Conservation (phyloP, 2,797 vertebrate genomes). For the Etheostoma nigrum region DNA sequence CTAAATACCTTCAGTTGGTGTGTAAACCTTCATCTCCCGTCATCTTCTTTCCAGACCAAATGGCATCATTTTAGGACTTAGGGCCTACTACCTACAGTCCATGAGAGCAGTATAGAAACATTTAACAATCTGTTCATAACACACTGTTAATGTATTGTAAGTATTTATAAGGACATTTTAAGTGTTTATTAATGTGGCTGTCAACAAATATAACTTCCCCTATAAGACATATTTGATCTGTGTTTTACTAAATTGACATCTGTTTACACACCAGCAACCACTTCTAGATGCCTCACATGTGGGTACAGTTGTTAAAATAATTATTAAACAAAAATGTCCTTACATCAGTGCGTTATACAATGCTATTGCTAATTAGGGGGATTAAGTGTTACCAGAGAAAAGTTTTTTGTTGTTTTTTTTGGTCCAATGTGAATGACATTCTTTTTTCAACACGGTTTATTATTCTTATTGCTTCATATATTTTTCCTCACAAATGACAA, state of each 20-base stretch:
- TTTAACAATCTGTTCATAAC: background rate
- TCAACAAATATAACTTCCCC: background rate
- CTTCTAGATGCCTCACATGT: background rate
- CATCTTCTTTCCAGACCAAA: constrained; percentile 3
- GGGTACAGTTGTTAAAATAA: background rate
- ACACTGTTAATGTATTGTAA: background rate
- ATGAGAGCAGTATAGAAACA: background rate
- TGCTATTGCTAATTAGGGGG: background rate
- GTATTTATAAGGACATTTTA: background rate
- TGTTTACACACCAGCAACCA: background rate
- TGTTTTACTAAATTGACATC: background rate
- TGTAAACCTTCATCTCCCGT: constrained; percentile 18
- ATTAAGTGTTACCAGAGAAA: background rate
- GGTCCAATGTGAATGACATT: background rate
- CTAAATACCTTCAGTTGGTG: constrained; percentile 8
- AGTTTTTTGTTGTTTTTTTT: background rate
- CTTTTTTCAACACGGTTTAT: background rate
- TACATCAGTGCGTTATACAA: background rate
- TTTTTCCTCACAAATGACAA: background rate
- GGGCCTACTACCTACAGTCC: background rate
- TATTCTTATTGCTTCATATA: background rate
- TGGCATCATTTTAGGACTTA: background rate
- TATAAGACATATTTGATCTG: background rate
- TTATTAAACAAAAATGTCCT: background rate
- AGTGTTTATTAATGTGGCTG: background rate